Evolutionary conservation across 2,797 vertebrate genomes (phyloP), one percentile per base, ranked within the genome.

Genomic region (Rhincodon typus): DNA sequence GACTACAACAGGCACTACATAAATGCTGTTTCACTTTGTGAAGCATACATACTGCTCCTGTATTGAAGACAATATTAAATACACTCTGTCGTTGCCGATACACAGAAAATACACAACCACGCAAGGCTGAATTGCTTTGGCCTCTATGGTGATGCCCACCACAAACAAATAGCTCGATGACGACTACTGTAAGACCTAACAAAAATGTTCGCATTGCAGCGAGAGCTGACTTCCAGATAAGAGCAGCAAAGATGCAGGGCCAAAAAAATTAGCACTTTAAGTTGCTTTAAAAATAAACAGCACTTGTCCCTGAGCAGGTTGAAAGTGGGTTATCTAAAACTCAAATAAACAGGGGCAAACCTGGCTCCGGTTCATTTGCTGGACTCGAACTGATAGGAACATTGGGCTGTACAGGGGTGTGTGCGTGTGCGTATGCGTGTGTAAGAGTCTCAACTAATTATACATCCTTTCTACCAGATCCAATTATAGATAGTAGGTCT

Each of bases 401-500:
- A 50, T 50, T 50, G 46, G 46, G 46, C 46, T 50, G 2, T 50
- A 4, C 46, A 50, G 46, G 46, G 46, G 46, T 50, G 46, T 50
- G 46, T 3, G 46, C 4, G 3, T 50, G 46, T 50, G 42, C 42
- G 42, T 46, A 1, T 46, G 42, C 46, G 4, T 50, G 30, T 57
- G 57, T 0, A 4, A 13, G 25, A 42, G 27, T 69, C 66, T 67
- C 66, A 93, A 69, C 21, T 93, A 69, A 93, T 93, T 67, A 93
- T 42, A 25, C n/a, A 69, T 93, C 66, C 90, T 69, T 38, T 93
- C 90, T 42, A 93, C 25, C n/a, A 93, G 90, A 69, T 93, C 90
- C 90, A 93, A 93, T 93, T 93, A 93, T 42, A 93, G 90, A 93
- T 93, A 69, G 66, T 69, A 12, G 62, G n/a, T 66, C 66, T 93